These are phyloP conservation scores for Poeciliopsis retropinna DNA, from an alignment of 2,113 vertebrate genomes.

Conservation along the genomic window DNA sequence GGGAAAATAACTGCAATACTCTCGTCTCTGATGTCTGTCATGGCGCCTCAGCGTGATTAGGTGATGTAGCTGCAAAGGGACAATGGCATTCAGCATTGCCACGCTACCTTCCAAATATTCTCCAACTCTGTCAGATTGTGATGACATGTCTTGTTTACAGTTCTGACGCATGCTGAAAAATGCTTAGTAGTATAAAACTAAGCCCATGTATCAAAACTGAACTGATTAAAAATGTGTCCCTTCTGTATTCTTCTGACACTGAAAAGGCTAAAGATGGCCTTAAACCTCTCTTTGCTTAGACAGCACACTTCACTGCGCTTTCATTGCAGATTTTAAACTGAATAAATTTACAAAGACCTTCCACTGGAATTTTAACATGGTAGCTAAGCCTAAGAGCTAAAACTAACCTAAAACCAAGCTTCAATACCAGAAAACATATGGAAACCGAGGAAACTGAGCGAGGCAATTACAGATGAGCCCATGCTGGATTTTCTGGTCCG, in stretches of 20 bases:
- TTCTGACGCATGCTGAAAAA: too few relatives aligned
- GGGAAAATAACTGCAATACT: too few relatives aligned
- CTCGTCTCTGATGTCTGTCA: too few relatives aligned
- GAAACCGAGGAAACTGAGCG: constrained; percentile 33
- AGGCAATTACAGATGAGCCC: constrained; percentile 19
- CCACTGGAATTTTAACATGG: constrained; percentile 39
- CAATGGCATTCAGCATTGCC: too few relatives aligned
- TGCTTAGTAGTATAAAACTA: too few relatives aligned
- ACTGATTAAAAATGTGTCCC: constrained; percentile 31
- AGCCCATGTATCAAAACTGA: too few relatives aligned
- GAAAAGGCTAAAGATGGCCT: constrained; percentile 24
- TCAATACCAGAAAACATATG: constrained; percentile 35
- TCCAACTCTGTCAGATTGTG: too few relatives aligned
- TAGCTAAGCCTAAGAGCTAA: constrained; percentile 40
- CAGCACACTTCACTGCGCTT: constrained; percentile 30
- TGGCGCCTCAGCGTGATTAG: too few relatives aligned
- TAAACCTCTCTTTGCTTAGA: constrained; percentile 5
- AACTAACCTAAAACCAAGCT: constrained; percentile 29
- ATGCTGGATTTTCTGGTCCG: constrained; percentile 2
- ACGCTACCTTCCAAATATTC: too few relatives aligned
- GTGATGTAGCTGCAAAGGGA: too few relatives aligned
- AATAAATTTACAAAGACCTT: constrained; percentile 16
- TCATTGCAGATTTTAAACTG: constrained; percentile 51
- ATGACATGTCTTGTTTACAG: too few relatives aligned
- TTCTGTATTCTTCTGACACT: constrained; percentile 18